Percentiles rank a stretch among this genome's conserved stretches.
Conservation (phyloP, 2,113 vertebrate genomes). For the Atrichornis clamosus region DNA sequence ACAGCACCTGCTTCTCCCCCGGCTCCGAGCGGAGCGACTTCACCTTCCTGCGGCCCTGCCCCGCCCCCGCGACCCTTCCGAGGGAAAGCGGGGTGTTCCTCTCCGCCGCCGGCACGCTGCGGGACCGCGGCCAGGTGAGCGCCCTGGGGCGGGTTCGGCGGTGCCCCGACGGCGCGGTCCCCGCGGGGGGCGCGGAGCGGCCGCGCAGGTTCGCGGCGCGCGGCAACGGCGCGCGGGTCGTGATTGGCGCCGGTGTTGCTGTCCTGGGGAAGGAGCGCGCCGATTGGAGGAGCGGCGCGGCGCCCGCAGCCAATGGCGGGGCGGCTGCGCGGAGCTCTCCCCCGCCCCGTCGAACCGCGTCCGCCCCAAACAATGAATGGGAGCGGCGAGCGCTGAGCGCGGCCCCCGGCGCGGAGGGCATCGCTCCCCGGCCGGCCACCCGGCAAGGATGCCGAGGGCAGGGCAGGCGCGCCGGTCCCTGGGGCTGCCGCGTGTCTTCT, state of each 20-base stretch:
- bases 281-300: slow-evolving; percentile 53
- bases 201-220: too few species aligned
- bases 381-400: slow-evolving; percentile 64
- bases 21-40: slow-evolving; percentile 83
- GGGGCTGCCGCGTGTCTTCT: slow-evolving; percentile 76
- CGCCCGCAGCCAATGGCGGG: slow-evolving; percentile 45
- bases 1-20: slow-evolving; percentile 83
- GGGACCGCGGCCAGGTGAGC: slow-evolving; percentile 75
- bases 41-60: slow-evolving; percentile 80
- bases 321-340: slow-evolving; percentile 15
- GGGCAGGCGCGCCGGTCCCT: slow-evolving; percentile 71
- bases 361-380: slow-evolving; percentile 71
- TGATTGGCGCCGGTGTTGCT: slow-evolving; percentile 65
- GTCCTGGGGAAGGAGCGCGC: slow-evolving; percentile 16
- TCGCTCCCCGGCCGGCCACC: slow-evolving; percentile 40
- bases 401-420: slow-evolving; percentile 48
- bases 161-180: background rate
- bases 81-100: slow-evolving; percentile 52
- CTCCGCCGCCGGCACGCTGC: slow-evolving; percentile 59
- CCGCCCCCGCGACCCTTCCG: slow-evolving; percentile 60
- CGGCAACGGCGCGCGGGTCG: background rate
- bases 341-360: slow-evolving; percentile 21
- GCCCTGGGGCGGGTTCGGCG: background rate
- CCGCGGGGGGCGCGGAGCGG: background rate
- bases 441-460: slow-evolving; percentile 72